phyloP scores from a whole-genome alignment of 2,113 vertebrate genomes.

The Sminthopsis crassicaudata region DNA sequence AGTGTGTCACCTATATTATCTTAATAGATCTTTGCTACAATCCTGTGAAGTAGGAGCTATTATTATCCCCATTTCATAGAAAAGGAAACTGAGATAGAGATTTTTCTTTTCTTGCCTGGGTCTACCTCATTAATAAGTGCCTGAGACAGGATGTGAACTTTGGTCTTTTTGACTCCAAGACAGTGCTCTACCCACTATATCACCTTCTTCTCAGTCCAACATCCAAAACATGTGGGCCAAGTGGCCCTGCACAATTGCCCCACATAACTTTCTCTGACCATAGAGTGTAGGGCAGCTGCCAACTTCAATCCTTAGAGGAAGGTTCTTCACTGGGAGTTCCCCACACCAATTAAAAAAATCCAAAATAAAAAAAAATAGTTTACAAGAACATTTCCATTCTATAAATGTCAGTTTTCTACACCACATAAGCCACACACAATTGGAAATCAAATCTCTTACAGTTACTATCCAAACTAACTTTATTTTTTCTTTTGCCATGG shows the following conservation, averaged over 20 bases:
- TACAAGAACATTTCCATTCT: background rate
- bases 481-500: conserved; percentile 34
- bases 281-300: background rate
- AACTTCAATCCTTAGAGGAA: background rate
- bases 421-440: background rate
- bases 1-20: background rate
- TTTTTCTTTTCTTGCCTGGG: background rate
- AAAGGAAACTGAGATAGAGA: background rate
- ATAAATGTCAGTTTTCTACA: background rate
- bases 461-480: background rate
- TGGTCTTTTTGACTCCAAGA: background rate
- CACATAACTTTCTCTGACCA: background rate
- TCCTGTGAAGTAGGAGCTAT: background rate
- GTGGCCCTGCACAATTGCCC: background rate
- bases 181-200: background rate
- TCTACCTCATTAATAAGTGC: background rate
- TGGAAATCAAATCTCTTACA: background rate
- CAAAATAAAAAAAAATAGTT: background rate
- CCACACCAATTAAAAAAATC: background rate
- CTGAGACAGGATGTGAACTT: background rate
- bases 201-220: background rate
- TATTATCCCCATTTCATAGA: background rate
- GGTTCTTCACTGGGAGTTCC: background rate
- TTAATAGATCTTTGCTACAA: background rate
- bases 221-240: background rate